phyloP scores from a whole-genome alignment of 2,888 invertebrate genomes.

The Nasonia oneida region DNA sequence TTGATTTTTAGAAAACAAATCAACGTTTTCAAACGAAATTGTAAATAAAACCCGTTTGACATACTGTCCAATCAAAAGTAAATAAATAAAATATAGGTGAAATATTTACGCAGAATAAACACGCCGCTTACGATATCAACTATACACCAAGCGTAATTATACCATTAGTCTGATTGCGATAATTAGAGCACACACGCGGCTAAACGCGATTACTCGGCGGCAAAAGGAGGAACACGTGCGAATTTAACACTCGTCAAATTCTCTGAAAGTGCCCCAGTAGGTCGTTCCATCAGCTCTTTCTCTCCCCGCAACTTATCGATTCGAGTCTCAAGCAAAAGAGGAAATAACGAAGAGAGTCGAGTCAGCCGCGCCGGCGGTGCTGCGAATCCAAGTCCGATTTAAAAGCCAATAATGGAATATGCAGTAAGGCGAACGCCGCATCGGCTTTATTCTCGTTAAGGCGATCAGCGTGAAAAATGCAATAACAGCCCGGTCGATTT shows the following conservation, averaged over 20 bases:
- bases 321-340: not conserved
- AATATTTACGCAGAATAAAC: too few relatives aligned
- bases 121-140: too few relatives aligned
- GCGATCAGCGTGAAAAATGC: conserved; percentile 54
- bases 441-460: conserved; percentile 50
- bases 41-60: too few relatives aligned
- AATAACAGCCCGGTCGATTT: conserved; percentile 39
- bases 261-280: not conserved
- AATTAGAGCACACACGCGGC: too few relatives aligned
- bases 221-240: not conserved
- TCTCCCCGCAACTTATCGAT: not conserved
- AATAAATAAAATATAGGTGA: too few relatives aligned
- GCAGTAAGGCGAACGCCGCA: conserved; percentile 38
- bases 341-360: conserved; percentile 6
- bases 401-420: conserved; percentile 28
- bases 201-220: not conserved
- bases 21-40: too few relatives aligned
- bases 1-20: too few relatives aligned
- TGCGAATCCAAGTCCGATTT: conserved; percentile 41
- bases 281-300: not conserved
- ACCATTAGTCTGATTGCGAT: conserved; percentile 17
- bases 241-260: not conserved
- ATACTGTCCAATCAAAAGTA: too few relatives aligned
- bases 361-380: not conserved
- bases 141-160: not conserved